These are phyloP conservation scores for Salvelinus namaycush DNA, from an alignment of 2,113 vertebrate genomes.

Conservation along the genomic window DNA sequence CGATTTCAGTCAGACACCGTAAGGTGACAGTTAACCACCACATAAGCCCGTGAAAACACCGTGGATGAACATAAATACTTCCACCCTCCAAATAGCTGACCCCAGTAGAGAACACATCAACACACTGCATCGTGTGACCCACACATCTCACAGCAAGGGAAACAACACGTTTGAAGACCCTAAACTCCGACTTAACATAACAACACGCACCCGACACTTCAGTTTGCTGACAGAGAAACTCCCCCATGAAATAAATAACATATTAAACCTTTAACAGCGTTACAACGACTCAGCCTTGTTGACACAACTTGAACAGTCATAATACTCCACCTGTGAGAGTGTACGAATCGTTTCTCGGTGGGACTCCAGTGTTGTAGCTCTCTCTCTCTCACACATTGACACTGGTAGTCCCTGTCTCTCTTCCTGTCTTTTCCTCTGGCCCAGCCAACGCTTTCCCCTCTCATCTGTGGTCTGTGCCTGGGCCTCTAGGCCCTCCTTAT, in stretches of 20 bases:
- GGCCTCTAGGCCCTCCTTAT: neutral
- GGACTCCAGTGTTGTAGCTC: slow-evolving; percentile 12
- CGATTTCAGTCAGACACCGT: slow-evolving; percentile 16
- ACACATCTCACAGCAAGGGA: neutral
- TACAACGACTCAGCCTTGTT: slow-evolving; percentile 39
- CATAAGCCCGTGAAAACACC: slow-evolving; percentile 7
- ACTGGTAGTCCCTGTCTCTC: neutral
- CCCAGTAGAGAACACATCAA: neutral
- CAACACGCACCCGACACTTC: neutral
- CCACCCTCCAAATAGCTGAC: neutral
- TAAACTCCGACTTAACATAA: no score
- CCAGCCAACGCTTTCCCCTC: slow-evolving; percentile 16
- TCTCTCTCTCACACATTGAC: neutral
- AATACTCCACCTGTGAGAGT: slow-evolving; percentile 55
- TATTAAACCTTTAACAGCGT: slow-evolving; percentile 20
- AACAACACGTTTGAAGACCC: neutral
- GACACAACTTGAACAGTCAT: neutral
- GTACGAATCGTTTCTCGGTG: slow-evolving; percentile 36
- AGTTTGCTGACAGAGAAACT: no score
- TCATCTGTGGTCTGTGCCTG: neutral
- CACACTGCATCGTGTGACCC: neutral
- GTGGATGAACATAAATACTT: neutral
- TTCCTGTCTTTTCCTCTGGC: neutral
- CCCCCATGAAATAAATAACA: no score
- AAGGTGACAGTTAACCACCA: slow-evolving; percentile 1